Evolutionary conservation across 2,113 vertebrate species (phyloP).

Genomic region (Peromyscus leucopus): DNA sequence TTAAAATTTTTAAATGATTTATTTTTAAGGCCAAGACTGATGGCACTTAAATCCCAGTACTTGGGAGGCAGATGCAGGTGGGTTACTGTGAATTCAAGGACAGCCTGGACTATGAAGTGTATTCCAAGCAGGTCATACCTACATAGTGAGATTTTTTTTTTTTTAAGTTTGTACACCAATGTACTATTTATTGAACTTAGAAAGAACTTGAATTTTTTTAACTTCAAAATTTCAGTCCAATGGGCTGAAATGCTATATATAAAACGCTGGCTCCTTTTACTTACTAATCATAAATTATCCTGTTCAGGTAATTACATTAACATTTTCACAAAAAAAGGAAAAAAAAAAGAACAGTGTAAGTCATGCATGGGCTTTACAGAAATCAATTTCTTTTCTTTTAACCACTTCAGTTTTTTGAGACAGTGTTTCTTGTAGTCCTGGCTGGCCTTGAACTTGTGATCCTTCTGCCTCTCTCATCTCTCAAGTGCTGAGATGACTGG

Average conservation of each 20-base stretch:
- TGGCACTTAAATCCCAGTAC: background rate
- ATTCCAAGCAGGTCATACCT: background rate
- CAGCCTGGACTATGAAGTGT: too few species aligned
- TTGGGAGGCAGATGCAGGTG: too few species aligned
- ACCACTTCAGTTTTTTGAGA: background rate
- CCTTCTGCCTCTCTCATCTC: background rate
- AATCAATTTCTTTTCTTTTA: slow-evolving; percentile 15
- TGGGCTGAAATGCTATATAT: slow-evolving; percentile 62
- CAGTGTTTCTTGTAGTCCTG: background rate
- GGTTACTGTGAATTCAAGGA: background rate
- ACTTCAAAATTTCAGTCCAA: slow-evolving; percentile 68
- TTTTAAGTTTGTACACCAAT: slow-evolving; percentile 63
- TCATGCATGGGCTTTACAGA: slow-evolving; percentile 70
- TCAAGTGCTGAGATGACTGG: background rate
- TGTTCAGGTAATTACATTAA: slow-evolving; percentile 63
- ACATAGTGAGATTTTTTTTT: background rate
- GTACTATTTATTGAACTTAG: slow-evolving; percentile 77
- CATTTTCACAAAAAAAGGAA: slow-evolving; percentile 17
- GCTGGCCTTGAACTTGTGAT: background rate
- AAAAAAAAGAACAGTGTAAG: slow-evolving; percentile 52
- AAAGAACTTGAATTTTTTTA: slow-evolving; percentile 67
- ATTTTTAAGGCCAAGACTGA: background rate
- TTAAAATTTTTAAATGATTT: background rate
- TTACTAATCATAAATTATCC: slow-evolving; percentile 59
- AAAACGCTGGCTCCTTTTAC: slow-evolving; percentile 58